A percentile compares a stretch with the other conserved stretches of the same genome.
These are phyloP conservation scores for Syritta pipiens DNA, from an alignment of 2,888 invertebrate species.

Conservation along the genomic window DNA sequence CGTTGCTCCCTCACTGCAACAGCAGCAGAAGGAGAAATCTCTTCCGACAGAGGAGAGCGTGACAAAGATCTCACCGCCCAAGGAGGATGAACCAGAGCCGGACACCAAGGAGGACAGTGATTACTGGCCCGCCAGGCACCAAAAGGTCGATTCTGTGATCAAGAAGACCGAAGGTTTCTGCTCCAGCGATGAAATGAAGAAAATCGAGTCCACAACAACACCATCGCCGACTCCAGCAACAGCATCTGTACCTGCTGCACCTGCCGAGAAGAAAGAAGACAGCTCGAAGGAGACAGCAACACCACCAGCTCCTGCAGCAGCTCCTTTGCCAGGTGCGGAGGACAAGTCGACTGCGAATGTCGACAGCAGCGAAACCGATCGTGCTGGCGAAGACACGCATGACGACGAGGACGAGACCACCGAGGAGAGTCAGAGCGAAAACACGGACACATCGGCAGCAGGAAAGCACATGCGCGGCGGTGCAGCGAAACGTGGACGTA, in stretches of 20 bases:
- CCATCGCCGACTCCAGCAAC: not conserved
- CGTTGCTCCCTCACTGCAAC: not conserved
- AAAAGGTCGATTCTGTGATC: slow-evolving; percentile 90
- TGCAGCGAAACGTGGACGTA: slow-evolving; percentile 75
- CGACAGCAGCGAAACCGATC: slow-evolving; percentile 72
- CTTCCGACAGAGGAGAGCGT: slow-evolving; percentile 76
- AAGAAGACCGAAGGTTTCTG: slow-evolving; percentile 84
- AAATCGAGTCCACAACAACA: not conserved
- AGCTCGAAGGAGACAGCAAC: slow-evolving; percentile 17
- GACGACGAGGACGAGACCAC: slow-evolving; percentile 78
- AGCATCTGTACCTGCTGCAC: not conserved
- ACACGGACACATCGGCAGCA: slow-evolving; percentile 71
- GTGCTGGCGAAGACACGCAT: slow-evolving; percentile 70
- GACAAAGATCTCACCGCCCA: slow-evolving; percentile 75
- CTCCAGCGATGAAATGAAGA: slow-evolving; percentile 50
- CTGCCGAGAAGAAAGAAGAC: slow-evolving; percentile 42
- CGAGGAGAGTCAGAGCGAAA: slow-evolving; percentile 67
- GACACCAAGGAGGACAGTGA: slow-evolving; percentile 86
- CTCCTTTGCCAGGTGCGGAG: slow-evolving; percentile 24
- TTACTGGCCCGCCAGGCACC: slow-evolving; percentile 89
- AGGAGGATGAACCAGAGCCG: slow-evolving; percentile 79
- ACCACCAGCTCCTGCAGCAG: not conserved
- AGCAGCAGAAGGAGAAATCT: slow-evolving; percentile 65
- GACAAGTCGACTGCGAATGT: slow-evolving; percentile 54
- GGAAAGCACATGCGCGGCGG: slow-evolving; percentile 73